These are phyloP conservation scores for Lissonota sp. DNA, from an alignment of 2,888 invertebrate species.

Conservation along the genomic window DNA sequence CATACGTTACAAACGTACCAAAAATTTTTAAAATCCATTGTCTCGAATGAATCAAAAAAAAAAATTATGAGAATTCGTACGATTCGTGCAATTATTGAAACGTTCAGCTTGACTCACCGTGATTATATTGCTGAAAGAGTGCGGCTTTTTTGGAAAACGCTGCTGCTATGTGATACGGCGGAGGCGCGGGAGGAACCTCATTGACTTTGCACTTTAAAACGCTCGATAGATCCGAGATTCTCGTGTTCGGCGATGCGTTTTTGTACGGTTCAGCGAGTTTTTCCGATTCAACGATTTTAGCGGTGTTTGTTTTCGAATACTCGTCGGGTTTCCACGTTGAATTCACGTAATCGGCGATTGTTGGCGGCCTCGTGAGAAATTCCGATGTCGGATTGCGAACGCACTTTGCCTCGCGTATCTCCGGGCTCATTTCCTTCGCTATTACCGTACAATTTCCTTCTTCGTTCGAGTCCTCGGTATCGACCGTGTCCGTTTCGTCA, in stretches of 20 bases:
- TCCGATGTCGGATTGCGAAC: constrained; percentile 81
- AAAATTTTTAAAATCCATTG: no score
- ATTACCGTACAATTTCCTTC: constrained; percentile 77
- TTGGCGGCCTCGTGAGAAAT: constrained; percentile 77
- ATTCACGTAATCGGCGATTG: constrained; percentile 80
- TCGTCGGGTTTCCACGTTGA: constrained; percentile 82
- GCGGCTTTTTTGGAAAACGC: constrained; percentile 91
- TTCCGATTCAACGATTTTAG: constrained; percentile 80
- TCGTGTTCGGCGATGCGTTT: constrained; percentile 70
- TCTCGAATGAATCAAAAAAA: no score
- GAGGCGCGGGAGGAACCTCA: constrained; percentile 85
- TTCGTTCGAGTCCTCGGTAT: constrained; percentile 74
- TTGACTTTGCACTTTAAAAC: constrained; percentile 71
- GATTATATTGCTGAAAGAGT: constrained; percentile 79
- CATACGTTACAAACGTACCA: no score
- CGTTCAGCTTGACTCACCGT: no score
- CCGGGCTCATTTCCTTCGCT: constrained; percentile 79
- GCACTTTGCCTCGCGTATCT: constrained; percentile 82
- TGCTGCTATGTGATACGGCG: constrained; percentile 94
- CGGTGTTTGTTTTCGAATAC: constrained; percentile 80
- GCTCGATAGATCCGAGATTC: constrained; percentile 81
- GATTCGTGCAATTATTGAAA: no score
- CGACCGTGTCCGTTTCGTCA: constrained; percentile 69
- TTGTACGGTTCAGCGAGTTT: constrained; percentile 78
- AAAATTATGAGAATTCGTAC: no score